Evolutionary conservation across 1,140 invertebrate genomes (phyloP).

Genomic region (Drosophila biarmipes): DNA sequence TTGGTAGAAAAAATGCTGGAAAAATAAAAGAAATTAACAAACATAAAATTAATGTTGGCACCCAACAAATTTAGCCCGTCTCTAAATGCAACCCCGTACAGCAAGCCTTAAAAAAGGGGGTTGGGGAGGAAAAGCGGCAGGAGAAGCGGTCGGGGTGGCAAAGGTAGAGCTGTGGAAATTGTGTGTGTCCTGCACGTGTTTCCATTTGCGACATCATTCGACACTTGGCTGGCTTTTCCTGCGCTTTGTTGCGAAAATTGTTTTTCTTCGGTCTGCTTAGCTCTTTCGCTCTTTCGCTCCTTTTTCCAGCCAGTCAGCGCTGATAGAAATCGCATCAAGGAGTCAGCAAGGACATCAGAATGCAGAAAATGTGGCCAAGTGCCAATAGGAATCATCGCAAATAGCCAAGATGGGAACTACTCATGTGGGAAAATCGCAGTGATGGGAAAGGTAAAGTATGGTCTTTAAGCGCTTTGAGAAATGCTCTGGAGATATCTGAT

Average conservation of each 20-base stretch:
- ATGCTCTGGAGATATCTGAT: not conserved
- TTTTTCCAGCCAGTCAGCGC: slow-evolving; percentile 19
- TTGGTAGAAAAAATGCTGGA: slow-evolving; percentile 57
- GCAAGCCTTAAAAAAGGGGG: not conserved
- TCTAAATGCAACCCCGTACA: slow-evolving; percentile 36
- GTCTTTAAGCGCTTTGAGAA: not conserved
- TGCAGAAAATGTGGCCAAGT: slow-evolving; percentile 71
- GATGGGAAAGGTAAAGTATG: not conserved
- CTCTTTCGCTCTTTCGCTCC: not conserved
- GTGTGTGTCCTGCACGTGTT: slow-evolving; percentile 66
- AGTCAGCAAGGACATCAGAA: slow-evolving; percentile 53
- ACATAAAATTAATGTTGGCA: slow-evolving; percentile 83
- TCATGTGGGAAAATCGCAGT: slow-evolving; percentile 21
- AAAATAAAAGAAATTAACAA: slow-evolving; percentile 82
- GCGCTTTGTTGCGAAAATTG: slow-evolving; percentile 62
- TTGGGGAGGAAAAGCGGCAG: not conserved
- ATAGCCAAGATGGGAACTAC: slow-evolving; percentile 32
- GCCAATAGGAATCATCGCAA: slow-evolving; percentile 63
- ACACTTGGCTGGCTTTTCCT: slow-evolving; percentile 49
- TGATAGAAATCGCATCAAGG: slow-evolving; percentile 61
- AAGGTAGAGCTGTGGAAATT: slow-evolving; percentile 29
- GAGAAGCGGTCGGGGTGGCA: not conserved
- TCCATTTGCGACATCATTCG: slow-evolving; percentile 58
- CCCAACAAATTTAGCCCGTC: slow-evolving; percentile 65
- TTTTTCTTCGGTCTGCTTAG: slow-evolving; percentile 39